phyloP scores from a whole-genome alignment of 1,140 invertebrate genomes.

The Polypedilum vanderplanki region DNA sequence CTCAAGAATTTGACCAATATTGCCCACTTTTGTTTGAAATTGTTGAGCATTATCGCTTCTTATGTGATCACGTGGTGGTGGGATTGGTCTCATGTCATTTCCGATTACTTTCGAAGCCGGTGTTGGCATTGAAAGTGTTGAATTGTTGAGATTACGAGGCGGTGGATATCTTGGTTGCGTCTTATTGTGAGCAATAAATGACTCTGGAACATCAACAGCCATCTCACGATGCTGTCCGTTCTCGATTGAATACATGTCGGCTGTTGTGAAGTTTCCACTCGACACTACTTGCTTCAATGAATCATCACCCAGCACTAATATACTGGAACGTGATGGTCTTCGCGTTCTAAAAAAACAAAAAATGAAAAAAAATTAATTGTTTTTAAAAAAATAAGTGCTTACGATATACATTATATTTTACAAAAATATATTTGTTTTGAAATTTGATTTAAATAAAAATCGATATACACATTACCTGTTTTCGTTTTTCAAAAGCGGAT shows the following conservation, averaged over 20 bases:
- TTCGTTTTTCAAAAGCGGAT: conserved; percentile 40
- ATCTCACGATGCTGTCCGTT: conserved; percentile 81
- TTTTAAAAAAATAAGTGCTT: background rate
- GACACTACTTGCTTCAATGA: conserved; percentile 42
- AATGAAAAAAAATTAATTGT: background rate
- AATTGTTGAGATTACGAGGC: conserved; percentile 46
- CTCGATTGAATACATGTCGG: conserved; percentile 54
- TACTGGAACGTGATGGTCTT: conserved; percentile 58
- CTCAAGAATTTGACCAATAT: conserved; percentile 48
- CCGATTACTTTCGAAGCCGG: background rate
- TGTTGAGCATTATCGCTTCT: conserved; percentile 52
- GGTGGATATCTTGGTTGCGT: conserved; percentile 85
- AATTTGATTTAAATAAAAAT: conserved; percentile 29
- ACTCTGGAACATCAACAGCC: conserved; percentile 96
- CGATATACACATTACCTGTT: conserved; percentile 37
- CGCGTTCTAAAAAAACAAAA: conserved; percentile 52
- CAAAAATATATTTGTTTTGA: no score
- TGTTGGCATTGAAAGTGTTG: conserved; percentile 30
- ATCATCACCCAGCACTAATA: conserved; percentile 59
- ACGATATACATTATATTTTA: background rate
- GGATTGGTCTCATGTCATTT: conserved; percentile 52
- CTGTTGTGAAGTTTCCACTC: conserved; percentile 46
- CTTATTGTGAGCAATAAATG: conserved; percentile 85
- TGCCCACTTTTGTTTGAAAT: conserved; percentile 36
- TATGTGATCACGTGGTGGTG: conserved; percentile 65